Evolutionary conservation across 1,140 invertebrate genomes (phyloP), one percentile per base, ranked within the genome.

Genomic region (Drosophila dunni): DNA sequence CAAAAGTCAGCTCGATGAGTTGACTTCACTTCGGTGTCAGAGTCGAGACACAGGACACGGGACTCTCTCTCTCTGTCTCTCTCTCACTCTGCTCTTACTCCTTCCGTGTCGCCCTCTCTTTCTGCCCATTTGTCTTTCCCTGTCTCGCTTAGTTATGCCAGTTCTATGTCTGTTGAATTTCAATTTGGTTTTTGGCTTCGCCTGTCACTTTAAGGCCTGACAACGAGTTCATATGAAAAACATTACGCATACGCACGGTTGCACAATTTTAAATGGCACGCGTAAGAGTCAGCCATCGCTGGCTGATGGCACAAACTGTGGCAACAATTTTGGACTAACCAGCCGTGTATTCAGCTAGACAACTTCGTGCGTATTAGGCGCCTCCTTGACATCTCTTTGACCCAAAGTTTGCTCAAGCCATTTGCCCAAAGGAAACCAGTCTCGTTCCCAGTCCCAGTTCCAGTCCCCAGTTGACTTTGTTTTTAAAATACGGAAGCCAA

Each of bases 211-310:
- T 75, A 80, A 81, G 78, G 74, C 54, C 68, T 20, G 33, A 29
- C 45, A 65, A 56, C 76, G 54, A 68, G 79, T 89, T 89, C 84
- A 89, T 88, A 88, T 88, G 84, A 88, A 88, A 88, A 88, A 89
- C 84, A 88, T 88, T 88, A 88, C 74, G 80, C 84, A 88, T 88
- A 84, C 84, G 84, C 84, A 88, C 84, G 84, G 84, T 88, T 88
- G 84, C 84, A 89, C 84, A 88, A 88, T 88, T 88, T 88, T 88
- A 88, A 88, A 88, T 88, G 75, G 84, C 84, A 88, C 84, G 83
- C 79, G 73, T 81, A 83, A 78, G 66, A 79, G 72, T 69, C 17
- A 20, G 17, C 17, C 17, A 20, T 20, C 68, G 67, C 66, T 57
- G 51, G 75, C 79, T 63, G 62, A 65, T 80, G 67, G 58, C 13